phyloP scores from a whole-genome alignment of 2,888 invertebrate genomes.

The Lottia gigantea region DNA sequence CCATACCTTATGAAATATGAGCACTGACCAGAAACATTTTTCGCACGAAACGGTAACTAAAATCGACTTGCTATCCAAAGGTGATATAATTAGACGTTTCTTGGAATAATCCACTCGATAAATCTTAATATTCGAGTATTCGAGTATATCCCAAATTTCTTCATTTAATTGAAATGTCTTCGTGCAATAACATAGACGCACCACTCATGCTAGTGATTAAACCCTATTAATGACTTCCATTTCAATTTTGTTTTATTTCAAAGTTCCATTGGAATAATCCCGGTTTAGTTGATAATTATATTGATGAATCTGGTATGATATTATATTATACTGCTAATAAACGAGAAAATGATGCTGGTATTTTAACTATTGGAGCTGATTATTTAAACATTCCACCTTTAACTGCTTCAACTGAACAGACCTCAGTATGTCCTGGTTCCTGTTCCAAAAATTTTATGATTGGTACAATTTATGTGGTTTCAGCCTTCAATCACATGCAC shows the following conservation, averaged over 20 bases:
- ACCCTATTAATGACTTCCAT: no score
- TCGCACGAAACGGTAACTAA: no score
- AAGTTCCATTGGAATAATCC: slow-evolving; percentile 55
- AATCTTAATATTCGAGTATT: no score
- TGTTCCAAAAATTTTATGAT: slow-evolving; percentile 27
- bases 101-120: no score
- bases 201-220: no score
- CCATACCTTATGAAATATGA: no score
- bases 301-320: slow-evolving; percentile 46
- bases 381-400: slow-evolving; percentile 40
- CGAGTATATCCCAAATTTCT: no score
- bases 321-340: slow-evolving; percentile 41
- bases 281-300: slow-evolving; percentile 25
- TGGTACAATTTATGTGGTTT: slow-evolving; percentile 29
- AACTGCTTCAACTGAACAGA: slow-evolving; percentile 14
- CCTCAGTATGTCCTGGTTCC: slow-evolving; percentile 19
- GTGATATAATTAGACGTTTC: no score
- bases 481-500: slow-evolving; percentile 48
- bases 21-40: no score
- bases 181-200: no score
- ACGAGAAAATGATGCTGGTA: slow-evolving; percentile 38
- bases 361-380: slow-evolving; percentile 37
- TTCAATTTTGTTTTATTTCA: background rate
- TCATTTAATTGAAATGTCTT: no score
- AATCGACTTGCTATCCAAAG: no score